Base-by-base conservation (phyloP, 2,113 vertebrate species). In the Hypocryptadius cinnamomeus region DNA sequence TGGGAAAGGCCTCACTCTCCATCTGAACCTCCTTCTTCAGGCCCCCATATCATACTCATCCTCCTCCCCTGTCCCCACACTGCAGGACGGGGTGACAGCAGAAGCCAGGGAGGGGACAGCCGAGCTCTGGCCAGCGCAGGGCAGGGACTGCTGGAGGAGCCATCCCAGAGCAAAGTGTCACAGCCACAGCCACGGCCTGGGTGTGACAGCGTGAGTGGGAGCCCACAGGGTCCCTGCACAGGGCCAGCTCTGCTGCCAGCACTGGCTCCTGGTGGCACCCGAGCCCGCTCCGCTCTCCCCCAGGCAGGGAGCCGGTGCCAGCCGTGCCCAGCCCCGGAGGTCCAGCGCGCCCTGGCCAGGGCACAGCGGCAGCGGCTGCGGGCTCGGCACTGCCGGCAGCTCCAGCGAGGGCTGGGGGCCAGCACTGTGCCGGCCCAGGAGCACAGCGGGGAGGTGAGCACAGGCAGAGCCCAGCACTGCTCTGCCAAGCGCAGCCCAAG, bases 361-460 rank as follows among this genome's bases (percentile, higher is more conserved):
- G 95, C 82, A 24, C 97, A 42, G 94, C 97, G 97, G 90, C 97
- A 96, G 95, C 97, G 86, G 92, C 92, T 98, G 68, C 96, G 87
- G 79, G 97, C 98, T 79, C 97, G 98, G 87, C 98, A 98, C 65
- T 94, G 92, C 76, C 95, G 80, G 93, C 86, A 98, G 91, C 98
- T 99, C 69, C 97, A 97, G 91, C 93, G 87, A 88, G 97, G 98
- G 94, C 92, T 98, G 30, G 24, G 96, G 77, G 74, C 91, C 14
- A 66, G 98, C 25, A 54, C 69, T 95, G 76, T 39, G 82, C 50
- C 85, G 83, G 71, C 95, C 95, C 97, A 92, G 80, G 87, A 97
- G 95, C 96, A 89, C 42, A 90, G 37, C 2, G 1, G 7, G 18
- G 35, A 89, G 72, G 76, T 85, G 51, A 24, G 85, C 37, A 24